Base-by-base conservation (phyloP, 2,888 invertebrate genomes). In the Eumacrocentrus americanus region DNA sequence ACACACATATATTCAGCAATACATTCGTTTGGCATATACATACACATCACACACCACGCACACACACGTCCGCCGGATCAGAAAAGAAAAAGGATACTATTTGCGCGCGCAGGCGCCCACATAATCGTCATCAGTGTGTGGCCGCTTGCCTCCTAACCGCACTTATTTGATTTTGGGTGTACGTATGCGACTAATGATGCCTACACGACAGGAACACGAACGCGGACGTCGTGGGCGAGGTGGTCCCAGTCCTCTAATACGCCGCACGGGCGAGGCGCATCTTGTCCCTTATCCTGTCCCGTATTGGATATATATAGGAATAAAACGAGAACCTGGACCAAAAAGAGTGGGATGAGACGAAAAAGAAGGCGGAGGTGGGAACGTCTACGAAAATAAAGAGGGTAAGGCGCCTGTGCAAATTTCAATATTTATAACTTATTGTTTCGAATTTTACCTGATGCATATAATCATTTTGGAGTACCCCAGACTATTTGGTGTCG, bases 341-440 rank as follows among this genome's bases (percentile, higher is more conserved):
- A 47, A 61, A 58, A 47, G 37, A 50, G 52, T 42, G 52, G 44
- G 47, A 18, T 37, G 25, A 48, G 42, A 37, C 20, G 16, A 58
- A 59, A 47, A 34, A 61, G 47, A 11, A 54, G 56, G 52, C 57
- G 52, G 67, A 63, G 67, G 67, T 65, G 61, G 70, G 66, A 63
- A 63, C 63, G 63, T 62, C 63, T 62, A 53, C 56, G 35, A 51
- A 50, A 50, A 18, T 44, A 11, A 18, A 16, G 20, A 42, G 58
- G 60, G 51, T 58, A 54, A 35, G 52, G 48, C 42, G 58, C 51
- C 55, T 20, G 57, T 57, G 64, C 63, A 69, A 67, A 75, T 77
- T 76, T 76, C 72, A 79, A 79, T 79, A 80, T 80, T 79, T 79
- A 78, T 78, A 77, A 78, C 74, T 76, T 79, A 78, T 78, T 77